A percentile compares a stretch with the other conserved stretches of the same genome.
phyloP scores from a whole-genome alignment of 35 echinoderm and acorn worm genomes.

The Anneissia japonica region DNA sequence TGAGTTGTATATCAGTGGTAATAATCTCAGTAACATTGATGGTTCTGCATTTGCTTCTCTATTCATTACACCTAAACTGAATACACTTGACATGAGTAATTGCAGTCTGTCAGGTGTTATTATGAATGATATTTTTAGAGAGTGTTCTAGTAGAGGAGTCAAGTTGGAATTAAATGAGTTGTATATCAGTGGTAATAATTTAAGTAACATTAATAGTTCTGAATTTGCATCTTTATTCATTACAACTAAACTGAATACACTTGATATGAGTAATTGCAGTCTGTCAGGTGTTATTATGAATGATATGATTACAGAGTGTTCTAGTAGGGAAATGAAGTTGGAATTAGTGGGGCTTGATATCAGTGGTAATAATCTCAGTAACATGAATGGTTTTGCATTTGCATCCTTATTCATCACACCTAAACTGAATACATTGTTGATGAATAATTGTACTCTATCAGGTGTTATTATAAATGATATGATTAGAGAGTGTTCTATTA shows the following conservation, averaged over 20 bases:
- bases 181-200: background rate
- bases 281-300: background rate
- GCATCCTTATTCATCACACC: too few species aligned
- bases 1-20: too few species aligned
- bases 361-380: too few species aligned
- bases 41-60: too few species aligned
- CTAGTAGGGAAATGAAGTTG: background rate
- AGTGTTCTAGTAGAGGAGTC: background rate
- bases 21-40: background rate
- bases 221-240: background rate
- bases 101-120: background rate
- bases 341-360: background rate
- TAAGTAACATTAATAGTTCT: background rate
- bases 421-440: too few species aligned
- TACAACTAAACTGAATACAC: background rate
- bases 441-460: too few species aligned
- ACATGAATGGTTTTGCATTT: too few species aligned
- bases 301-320: background rate
- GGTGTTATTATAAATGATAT: too few species aligned
- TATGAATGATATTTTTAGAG: background rate
- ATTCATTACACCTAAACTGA: background rate
- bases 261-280: background rate
- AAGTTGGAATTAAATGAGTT: background rate
- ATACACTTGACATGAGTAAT: background rate
- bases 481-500: too few species aligned